These are phyloP conservation scores for Euphydryas editha DNA, from an alignment of 2,888 invertebrate genomes.

Conservation along the genomic window DNA sequence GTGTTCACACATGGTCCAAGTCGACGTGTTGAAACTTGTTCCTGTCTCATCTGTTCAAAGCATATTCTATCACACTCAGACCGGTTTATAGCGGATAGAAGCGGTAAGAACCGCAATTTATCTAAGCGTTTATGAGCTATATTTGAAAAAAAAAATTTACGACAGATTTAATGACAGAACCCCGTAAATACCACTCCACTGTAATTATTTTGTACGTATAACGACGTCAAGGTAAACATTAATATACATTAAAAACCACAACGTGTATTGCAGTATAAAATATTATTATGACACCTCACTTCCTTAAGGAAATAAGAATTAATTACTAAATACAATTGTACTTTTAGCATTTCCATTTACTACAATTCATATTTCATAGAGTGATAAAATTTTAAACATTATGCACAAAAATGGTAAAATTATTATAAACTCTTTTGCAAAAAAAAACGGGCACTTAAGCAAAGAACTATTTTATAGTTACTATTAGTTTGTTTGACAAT, in stretches of 20 bases:
- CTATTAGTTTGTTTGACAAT: too few species aligned
- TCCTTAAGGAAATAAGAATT: too few species aligned
- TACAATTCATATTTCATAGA: neutral
- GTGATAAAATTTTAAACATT: neutral
- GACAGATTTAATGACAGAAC: constrained; percentile 29
- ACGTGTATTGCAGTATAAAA: neutral
- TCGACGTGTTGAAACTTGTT: too few species aligned
- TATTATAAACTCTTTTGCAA: too few species aligned
- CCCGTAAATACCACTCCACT: constrained; percentile 15
- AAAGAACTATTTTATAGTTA: too few species aligned
- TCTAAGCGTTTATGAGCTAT: constrained; percentile 36
- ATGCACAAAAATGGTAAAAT: too few species aligned
- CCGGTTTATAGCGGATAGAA: constrained; percentile 5
- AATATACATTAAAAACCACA: neutral
- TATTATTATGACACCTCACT: too few species aligned
- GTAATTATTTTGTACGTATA: constrained; percentile 20
- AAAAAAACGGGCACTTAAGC: too few species aligned
- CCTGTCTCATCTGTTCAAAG: constrained; percentile 16
- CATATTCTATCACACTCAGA: neutral
- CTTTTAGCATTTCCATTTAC: too few species aligned
- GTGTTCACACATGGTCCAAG: too few species aligned
- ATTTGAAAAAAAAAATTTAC: constrained; percentile 22
- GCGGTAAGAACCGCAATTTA: constrained; percentile 10
- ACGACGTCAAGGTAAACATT: neutral
- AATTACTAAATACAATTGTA: too few species aligned